phyloP scores from a whole-genome alignment of 2,113 vertebrate species.

The Anarrhichthys ocellatus region DNA sequence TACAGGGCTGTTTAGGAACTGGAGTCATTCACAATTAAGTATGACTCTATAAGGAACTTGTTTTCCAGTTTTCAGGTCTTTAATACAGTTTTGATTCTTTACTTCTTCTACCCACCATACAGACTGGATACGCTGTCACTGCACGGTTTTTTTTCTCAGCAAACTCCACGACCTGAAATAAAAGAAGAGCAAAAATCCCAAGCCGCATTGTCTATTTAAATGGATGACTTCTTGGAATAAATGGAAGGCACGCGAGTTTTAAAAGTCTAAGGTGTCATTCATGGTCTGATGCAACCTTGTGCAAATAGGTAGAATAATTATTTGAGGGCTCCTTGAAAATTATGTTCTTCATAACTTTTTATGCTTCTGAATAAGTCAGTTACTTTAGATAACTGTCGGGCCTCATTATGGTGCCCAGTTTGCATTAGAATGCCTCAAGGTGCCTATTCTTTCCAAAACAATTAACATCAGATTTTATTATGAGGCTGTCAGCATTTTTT shows the following conservation, averaged over 20 bases:
- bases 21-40: conserved; percentile 23
- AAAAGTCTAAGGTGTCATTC: conserved; percentile 57
- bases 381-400: conserved; percentile 40
- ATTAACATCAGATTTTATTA: conserved; percentile 25
- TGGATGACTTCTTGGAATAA: conserved; percentile 39
- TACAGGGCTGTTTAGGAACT: conserved; percentile 49
- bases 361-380: conserved; percentile 47
- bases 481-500: conserved; percentile 7
- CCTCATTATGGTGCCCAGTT: conserved; percentile 16
- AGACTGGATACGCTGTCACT: conserved; percentile 15
- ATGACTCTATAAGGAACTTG: conserved; percentile 15
- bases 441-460: conserved; percentile 27
- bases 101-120: neutral
- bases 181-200: neutral
- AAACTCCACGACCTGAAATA: conserved; percentile 4
- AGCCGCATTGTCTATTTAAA: conserved; percentile 41
- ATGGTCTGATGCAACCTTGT: conserved; percentile 68
- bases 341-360: conserved; percentile 45
- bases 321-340: conserved; percentile 45
- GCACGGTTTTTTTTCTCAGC: conserved; percentile 18
- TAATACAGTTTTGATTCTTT: conserved; percentile 1
- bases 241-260: conserved; percentile 18
- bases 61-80: conserved; percentile 1
- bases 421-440: conserved; percentile 16
- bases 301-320: conserved; percentile 60